A percentile compares a stretch with the other conserved stretches of the same genome.
Conservation (phyloP, 2,113 vertebrate species). For the Myrmecobius fasciatus region DNA sequence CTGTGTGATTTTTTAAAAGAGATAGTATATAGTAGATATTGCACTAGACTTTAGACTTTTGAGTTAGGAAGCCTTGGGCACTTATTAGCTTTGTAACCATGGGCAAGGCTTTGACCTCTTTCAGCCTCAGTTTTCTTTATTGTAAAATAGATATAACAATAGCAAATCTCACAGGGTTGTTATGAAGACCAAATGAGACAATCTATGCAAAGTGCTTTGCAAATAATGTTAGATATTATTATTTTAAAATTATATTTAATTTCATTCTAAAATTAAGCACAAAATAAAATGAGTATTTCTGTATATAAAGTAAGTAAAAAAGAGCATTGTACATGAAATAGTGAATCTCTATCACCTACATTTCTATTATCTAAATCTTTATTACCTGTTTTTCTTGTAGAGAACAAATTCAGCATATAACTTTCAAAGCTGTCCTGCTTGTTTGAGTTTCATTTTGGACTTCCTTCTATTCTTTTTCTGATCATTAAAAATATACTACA, state of each 20-base stretch:
- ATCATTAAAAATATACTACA: background rate
- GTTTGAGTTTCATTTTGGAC: background rate
- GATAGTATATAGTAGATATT: too few species aligned
- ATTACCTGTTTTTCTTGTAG: background rate
- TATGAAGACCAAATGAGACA: background rate
- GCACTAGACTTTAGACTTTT: background rate
- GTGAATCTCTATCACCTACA: background rate
- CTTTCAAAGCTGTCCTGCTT: background rate
- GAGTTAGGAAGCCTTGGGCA: background rate
- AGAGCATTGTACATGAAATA: background rate
- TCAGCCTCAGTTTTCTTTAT: background rate
- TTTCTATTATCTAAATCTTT: background rate
- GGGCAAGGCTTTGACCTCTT: background rate
- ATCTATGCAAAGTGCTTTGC: background rate
- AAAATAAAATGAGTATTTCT: background rate
- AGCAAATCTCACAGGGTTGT: background rate
- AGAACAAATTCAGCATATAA: background rate
- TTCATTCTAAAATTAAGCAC: background rate
- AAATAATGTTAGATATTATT: background rate
- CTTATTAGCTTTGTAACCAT: background rate
- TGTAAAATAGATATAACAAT: background rate
- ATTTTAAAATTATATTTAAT: background rate
- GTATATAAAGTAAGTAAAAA: background rate
- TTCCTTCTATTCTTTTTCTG: background rate
- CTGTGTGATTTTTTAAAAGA: background rate